A percentile compares a stretch with the other conserved stretches of the same genome.
phyloP scores from a whole-genome alignment of 2,113 vertebrate genomes.

The Anseranas semipalmata region DNA sequence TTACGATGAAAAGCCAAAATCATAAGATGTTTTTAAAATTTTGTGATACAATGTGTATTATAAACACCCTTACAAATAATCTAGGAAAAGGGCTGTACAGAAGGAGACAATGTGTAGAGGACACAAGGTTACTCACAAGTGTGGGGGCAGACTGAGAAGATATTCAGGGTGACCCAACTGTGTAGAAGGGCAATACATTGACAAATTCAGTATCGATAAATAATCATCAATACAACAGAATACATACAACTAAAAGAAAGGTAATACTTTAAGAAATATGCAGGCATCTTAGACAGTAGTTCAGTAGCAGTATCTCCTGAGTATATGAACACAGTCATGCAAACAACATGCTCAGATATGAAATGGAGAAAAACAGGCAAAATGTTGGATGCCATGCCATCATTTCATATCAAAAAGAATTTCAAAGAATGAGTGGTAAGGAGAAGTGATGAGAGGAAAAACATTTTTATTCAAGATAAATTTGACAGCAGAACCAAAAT shows the following conservation, averaged over 20 bases:
- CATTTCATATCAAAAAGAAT: not conserved
- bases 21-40: not conserved
- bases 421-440: not conserved
- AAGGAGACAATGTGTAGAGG: not conserved
- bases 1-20: not conserved
- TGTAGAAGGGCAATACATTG: not conserved
- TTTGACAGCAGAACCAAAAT: not conserved
- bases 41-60: not conserved
- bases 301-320: not conserved
- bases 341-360: rapidly evolving
- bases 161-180: not conserved
- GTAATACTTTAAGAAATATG: not conserved
- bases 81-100: not conserved
- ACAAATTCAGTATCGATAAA: not conserved
- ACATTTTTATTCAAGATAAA: not conserved
- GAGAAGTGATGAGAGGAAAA: not conserved
- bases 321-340: not conserved
- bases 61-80: not conserved
- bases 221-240: not conserved
- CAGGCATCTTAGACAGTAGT: not conserved
- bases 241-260: not conserved
- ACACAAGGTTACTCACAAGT: not conserved
- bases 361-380: not conserved
- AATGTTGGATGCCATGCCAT: not conserved
- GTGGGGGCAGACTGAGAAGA: not conserved